A percentile compares a stretch with the other conserved stretches of the same genome.
Conservation (phyloP, 2,797 vertebrate species). For the Schizopygopsis malacanthus region DNA sequence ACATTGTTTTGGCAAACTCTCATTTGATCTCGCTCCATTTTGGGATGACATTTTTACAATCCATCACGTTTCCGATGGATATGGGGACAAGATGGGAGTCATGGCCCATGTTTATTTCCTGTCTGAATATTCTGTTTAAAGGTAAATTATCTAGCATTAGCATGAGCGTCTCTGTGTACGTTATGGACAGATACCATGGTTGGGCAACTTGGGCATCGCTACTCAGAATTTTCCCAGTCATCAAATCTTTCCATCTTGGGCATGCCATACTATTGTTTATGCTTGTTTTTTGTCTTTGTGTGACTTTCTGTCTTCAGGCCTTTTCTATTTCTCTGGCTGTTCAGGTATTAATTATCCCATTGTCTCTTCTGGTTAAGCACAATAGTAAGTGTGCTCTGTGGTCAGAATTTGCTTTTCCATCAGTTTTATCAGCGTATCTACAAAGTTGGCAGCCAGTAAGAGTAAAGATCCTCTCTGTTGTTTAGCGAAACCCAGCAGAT, state of each 20-base stretch:
- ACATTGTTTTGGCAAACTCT: not conserved
- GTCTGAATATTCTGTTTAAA: not conserved
- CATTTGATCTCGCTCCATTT: not conserved
- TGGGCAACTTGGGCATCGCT: not conserved
- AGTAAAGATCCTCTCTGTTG: not conserved
- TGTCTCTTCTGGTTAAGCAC: not conserved
- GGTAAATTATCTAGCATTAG: not conserved
- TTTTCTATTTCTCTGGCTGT: not conserved
- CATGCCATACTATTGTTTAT: not conserved
- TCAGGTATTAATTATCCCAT: not conserved
- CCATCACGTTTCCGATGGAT: not conserved
- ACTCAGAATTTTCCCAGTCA: not conserved
- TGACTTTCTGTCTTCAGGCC: not conserved
- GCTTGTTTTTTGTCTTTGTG: not conserved
- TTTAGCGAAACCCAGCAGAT: not conserved
- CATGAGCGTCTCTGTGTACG: not conserved
- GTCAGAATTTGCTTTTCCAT: not conserved
- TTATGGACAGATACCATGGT: not conserved
- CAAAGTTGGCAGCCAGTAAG: not conserved
- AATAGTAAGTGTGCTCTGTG: not conserved
- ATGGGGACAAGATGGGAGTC: not conserved
- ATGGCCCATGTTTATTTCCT: not conserved
- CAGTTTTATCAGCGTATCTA: not conserved
- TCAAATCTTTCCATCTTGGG: not conserved
- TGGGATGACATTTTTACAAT: not conserved